These are phyloP conservation scores for Coptodon bakossiorum DNA, from an alignment of 2,113 vertebrate species.

Conservation along the genomic window DNA sequence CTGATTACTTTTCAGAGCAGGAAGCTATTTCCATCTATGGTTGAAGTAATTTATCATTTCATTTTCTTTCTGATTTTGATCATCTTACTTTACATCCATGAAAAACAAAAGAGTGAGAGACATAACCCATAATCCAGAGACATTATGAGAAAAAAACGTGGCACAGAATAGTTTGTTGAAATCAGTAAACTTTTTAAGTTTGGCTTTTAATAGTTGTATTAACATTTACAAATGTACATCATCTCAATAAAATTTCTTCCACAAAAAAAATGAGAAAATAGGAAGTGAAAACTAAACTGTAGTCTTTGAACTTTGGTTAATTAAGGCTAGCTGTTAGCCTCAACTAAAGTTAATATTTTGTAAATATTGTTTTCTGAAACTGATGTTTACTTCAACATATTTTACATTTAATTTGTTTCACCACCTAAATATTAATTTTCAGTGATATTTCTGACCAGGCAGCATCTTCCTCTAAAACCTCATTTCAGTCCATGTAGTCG, in stretches of 20 bases:
- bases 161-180: not conserved
- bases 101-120: not conserved
- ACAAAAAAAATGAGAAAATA: not conserved
- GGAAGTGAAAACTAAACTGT: not conserved
- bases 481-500: not conserved
- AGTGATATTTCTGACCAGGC: not conserved
- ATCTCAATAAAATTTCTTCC: not conserved
- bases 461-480: not conserved
- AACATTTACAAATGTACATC: not conserved
- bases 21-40: not conserved
- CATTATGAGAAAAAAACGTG: not conserved
- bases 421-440: not conserved
- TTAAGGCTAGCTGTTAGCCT: not conserved
- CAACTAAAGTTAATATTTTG: not conserved
- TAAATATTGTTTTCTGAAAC: not conserved
- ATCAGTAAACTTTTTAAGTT: not conserved
- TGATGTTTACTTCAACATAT: rapidly evolving
- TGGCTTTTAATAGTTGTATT: not conserved
- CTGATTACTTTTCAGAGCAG: not conserved
- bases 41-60: not conserved
- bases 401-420: not conserved
- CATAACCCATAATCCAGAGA: not conserved
- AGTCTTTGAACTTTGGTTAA: not conserved
- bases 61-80: not conserved
- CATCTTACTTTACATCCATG: not conserved